These are phyloP conservation scores for Ametastegia equiseti DNA, from an alignment of 2,888 invertebrate species.

Conservation along the genomic window DNA sequence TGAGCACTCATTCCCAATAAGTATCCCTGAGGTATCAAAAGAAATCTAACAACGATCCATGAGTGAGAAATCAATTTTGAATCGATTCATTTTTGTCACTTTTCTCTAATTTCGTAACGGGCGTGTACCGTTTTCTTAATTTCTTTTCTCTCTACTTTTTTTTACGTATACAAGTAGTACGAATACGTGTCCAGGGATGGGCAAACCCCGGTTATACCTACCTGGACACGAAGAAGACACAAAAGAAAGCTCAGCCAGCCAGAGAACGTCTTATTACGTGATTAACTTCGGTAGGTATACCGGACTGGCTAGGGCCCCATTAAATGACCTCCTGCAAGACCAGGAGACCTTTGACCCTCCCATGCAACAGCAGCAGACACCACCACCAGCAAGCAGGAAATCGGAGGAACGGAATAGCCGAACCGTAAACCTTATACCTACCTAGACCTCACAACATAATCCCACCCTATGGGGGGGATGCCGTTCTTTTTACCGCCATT, in stretches of 20 bases:
- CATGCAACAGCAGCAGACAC: too few relatives aligned
- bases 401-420: slow-evolving; percentile 7
- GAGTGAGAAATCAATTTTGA: too few relatives aligned
- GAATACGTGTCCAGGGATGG: not conserved
- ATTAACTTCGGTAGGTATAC: slow-evolving; percentile 17
- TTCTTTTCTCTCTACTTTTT: not conserved
- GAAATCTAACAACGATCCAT: too few relatives aligned
- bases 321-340: slow-evolving; percentile 6
- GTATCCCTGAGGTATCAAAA: too few relatives aligned
- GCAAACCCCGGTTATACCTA: not conserved
- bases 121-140: not conserved
- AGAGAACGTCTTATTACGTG: slow-evolving; percentile 24
- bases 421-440: slow-evolving; percentile 1
- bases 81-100: too few relatives aligned
- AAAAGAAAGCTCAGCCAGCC: slow-evolving; percentile 1
- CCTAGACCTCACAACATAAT: too few relatives aligned
- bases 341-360: slow-evolving; percentile 9
- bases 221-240: not conserved
- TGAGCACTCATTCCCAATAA: too few relatives aligned
- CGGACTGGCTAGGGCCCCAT: not conserved
- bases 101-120: not conserved
- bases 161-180: not conserved
- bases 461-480: not conserved
- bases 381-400: too few relatives aligned
- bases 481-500: not conserved